Conservation (phyloP, 1,140 invertebrate genomes). For the Zaprionus camerounensis region DNA sequence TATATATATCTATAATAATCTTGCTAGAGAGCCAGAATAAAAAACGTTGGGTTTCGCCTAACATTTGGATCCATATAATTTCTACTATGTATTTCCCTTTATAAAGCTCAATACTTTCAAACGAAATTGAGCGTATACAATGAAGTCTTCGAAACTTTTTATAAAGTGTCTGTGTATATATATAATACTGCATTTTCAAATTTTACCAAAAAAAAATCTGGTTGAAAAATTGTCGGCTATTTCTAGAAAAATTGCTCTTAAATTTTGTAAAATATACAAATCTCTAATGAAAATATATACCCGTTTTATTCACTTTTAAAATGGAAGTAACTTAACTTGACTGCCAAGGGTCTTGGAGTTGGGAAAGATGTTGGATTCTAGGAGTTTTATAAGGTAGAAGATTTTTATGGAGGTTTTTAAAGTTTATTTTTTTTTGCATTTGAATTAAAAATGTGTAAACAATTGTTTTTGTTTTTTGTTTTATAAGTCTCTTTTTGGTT, state of each 20-base stretch:
- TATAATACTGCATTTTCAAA: slow-evolving; percentile 55
- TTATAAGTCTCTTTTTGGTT: slow-evolving; percentile 67
- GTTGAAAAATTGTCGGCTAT: slow-evolving; percentile 45
- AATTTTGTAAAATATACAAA: slow-evolving; percentile 74
- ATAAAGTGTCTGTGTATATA: slow-evolving; percentile 9
- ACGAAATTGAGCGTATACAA: slow-evolving; percentile 54
- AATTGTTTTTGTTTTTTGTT: slow-evolving; percentile 53
- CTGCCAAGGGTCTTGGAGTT: slow-evolving; percentile 34
- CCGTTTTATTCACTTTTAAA: slow-evolving; percentile 63
- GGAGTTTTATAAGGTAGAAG: slow-evolving; percentile 24
- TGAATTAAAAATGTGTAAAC: slow-evolving; percentile 73
- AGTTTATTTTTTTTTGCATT: slow-evolving; percentile 54
- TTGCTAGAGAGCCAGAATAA: slow-evolving; percentile 45
- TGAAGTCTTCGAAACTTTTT: slow-evolving; percentile 63
- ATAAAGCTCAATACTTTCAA: slow-evolving; percentile 52
- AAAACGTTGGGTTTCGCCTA: slow-evolving; percentile 64
- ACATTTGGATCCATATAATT: slow-evolving; percentile 53
- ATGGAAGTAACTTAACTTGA: slow-evolving; percentile 69
- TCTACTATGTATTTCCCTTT: slow-evolving; percentile 47
- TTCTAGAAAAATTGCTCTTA: slow-evolving; percentile 47
- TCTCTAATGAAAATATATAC: slow-evolving; percentile 75
- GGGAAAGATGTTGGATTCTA: slow-evolving; percentile 32
- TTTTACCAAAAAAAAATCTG: slow-evolving; percentile 37
- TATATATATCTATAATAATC: slow-evolving; percentile 31
- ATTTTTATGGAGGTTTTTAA: slow-evolving; percentile 33